A percentile compares a stretch with the other conserved stretches of the same genome.
Conservation (phyloP, 2,113 vertebrate genomes). For the Callocephalon fimbriatum region DNA sequence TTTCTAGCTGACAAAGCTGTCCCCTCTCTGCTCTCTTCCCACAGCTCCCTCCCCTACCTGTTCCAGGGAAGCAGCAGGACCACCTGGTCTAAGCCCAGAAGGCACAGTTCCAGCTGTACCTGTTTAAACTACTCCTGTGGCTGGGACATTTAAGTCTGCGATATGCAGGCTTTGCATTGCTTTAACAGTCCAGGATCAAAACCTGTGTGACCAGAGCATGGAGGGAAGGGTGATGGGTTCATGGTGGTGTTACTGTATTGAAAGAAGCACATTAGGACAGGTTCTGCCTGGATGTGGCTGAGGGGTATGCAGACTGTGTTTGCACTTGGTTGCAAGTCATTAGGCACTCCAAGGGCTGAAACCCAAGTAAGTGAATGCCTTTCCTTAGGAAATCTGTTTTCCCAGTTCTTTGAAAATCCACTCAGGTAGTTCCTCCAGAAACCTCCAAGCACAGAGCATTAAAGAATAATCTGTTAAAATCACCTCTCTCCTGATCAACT, state of each 20-base stretch:
- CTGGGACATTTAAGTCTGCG: not conserved
- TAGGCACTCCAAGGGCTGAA: not conserved
- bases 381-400: not conserved
- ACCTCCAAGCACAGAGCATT: not conserved
- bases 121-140: not conserved
- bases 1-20: not conserved
- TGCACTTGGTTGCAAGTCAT: not conserved
- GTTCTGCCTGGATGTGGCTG: not conserved
- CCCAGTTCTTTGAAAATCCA: not conserved
- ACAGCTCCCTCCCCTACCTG: not conserved
- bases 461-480: not conserved
- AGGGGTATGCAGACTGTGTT: not conserved
- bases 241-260: fast-evolving
- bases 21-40: not conserved
- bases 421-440: not conserved
- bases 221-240: not conserved
- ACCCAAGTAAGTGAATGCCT: not conserved
- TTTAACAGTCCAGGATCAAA: not conserved
- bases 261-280: not conserved
- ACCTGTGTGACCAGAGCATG: not conserved
- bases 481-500: not conserved
- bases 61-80: not conserved
- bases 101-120: not conserved
- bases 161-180: not conserved
- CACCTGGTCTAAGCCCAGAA: not conserved